phyloP scores from a whole-genome alignment of 2,113 vertebrate genomes.

The Pelobates fuscus region DNA sequence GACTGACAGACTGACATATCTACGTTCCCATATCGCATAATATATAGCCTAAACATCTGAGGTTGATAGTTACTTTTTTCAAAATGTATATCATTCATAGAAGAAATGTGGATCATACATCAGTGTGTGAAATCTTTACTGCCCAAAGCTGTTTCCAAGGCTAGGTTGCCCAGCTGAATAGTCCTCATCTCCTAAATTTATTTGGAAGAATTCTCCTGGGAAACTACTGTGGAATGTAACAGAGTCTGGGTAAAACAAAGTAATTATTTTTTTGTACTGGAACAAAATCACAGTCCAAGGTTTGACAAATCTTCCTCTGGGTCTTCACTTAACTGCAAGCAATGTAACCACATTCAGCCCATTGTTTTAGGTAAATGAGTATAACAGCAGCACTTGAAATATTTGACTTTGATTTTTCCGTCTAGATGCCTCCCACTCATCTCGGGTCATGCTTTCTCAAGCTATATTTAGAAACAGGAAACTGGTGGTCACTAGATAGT shows the following conservation, averaged over 20 bases:
- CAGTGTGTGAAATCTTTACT: constrained; percentile 6
- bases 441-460: constrained; percentile 45
- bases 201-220: constrained; percentile 24
- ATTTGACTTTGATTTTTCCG: constrained; percentile 49
- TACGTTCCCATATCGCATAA: background rate
- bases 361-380: constrained; percentile 38
- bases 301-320: constrained; percentile 5
- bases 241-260: constrained; percentile 9
- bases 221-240: constrained; percentile 8
- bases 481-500: constrained; percentile 56
- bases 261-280: background rate
- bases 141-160: background rate
- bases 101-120: constrained; percentile 17
- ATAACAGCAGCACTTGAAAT: constrained; percentile 37
- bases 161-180: constrained; percentile 7
- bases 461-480: constrained; percentile 59
- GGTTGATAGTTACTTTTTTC: background rate
- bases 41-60: background rate
- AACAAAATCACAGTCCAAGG: background rate
- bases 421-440: constrained; percentile 35
- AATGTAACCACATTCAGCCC: constrained; percentile 30
- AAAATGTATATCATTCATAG: background rate
- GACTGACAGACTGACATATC: no score
- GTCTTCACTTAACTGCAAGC: background rate
- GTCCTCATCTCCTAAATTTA: constrained; percentile 11